These are phyloP conservation scores for Calcarius lapponicus DNA, from an alignment of 2,797 vertebrate genomes.

Conservation along the genomic window DNA sequence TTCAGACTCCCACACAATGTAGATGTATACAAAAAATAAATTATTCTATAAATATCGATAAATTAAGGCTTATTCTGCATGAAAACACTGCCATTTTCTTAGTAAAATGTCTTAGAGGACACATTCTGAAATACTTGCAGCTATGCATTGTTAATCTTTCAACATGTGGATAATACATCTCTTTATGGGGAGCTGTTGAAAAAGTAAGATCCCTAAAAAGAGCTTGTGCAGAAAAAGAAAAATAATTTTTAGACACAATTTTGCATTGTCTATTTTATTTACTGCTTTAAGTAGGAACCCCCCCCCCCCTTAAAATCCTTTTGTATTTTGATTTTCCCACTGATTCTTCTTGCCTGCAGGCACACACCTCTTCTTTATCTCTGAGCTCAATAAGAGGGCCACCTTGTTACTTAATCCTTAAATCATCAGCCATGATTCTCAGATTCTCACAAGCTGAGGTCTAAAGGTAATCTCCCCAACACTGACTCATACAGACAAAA, in stretches of 20 bases:
- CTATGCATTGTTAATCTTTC: neutral
- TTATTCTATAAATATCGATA: neutral
- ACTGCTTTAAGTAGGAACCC: neutral
- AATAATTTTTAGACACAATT: neutral
- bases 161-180: neutral
- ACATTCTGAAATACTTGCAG: neutral
- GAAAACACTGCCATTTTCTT: neutral
- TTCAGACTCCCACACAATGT: neutral
- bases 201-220: neutral
- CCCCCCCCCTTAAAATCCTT: neutral
- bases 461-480: neutral
- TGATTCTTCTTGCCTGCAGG: neutral
- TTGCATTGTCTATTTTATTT: neutral
- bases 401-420: neutral
- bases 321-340: neutral
- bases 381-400: neutral
- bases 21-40: neutral
- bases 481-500: neutral
- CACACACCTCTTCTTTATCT: accelerated
- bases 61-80: neutral
- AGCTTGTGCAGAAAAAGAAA: neutral
- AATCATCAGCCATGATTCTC: neutral
- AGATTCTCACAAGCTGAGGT: neutral
- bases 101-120: neutral
- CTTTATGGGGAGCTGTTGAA: neutral